These are phyloP conservation scores for Barypeithes pellucidus DNA, from an alignment of 2,888 invertebrate genomes.

Conservation along the genomic window DNA sequence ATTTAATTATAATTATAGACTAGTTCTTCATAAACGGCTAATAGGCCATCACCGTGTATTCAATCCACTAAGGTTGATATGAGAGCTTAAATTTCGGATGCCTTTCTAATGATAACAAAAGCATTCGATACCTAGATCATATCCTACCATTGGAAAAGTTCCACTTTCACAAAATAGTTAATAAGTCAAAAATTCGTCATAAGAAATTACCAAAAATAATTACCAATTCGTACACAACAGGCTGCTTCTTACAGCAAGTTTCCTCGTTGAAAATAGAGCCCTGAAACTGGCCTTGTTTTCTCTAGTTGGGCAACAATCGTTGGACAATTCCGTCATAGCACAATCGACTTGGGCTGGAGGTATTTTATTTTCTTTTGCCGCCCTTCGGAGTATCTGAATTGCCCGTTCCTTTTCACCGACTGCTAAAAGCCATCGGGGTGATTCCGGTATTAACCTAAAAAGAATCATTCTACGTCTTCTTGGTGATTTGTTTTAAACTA, in stretches of 20 bases:
- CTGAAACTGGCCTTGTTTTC: slow-evolving; percentile 65
- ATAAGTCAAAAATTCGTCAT: too few relatives aligned
- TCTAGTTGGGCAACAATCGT: slow-evolving; percentile 62
- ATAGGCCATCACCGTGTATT: too few relatives aligned
- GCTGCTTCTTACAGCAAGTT: slow-evolving; percentile 72
- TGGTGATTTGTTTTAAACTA: too few relatives aligned
- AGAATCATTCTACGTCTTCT: too few relatives aligned
- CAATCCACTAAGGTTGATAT: too few relatives aligned
- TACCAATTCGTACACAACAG: slow-evolving; percentile 75
- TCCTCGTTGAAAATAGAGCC: slow-evolving; percentile 71
- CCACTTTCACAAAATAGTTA: too few relatives aligned
- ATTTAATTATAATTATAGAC: too few relatives aligned
- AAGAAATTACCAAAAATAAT: slow-evolving; percentile 52
- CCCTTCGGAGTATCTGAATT: slow-evolving; percentile 68
- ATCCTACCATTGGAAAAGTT: too few relatives aligned
- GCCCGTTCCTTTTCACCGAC: slow-evolving; percentile 73
- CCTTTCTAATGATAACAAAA: too few relatives aligned
- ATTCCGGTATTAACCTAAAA: slow-evolving; percentile 74
- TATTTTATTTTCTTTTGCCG: slow-evolving; percentile 65
- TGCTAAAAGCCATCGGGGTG: slow-evolving; percentile 77
- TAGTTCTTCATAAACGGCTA: too few relatives aligned
- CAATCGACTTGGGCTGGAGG: slow-evolving; percentile 55
- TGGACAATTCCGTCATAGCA: slow-evolving; percentile 55
- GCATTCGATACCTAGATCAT: too few relatives aligned
- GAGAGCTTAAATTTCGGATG: too few relatives aligned